Base-by-base conservation (phyloP, 2,113 vertebrate species). In the Trematomus loennbergii region DNA sequence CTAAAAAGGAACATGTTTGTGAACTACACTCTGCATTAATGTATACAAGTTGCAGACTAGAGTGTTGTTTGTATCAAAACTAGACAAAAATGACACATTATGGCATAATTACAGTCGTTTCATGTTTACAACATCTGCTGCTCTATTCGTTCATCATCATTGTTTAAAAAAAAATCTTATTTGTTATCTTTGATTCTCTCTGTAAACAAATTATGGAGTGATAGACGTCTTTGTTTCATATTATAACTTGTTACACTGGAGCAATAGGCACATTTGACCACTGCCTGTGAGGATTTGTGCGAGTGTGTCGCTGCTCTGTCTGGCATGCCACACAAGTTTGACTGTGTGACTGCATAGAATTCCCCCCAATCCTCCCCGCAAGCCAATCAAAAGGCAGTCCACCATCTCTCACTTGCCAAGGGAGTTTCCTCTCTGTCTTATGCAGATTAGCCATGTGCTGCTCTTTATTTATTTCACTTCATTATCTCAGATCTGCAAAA, bases 391-490 rank as follows among this genome's bases (percentile, higher is more conserved):
- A 96, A 91, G 92, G 92, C 95, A 95, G 97, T 95, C 96, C 90
- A 94, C 87, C 91, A 95, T 95, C 95, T 86, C 96, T 96, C 96
- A 95, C 91, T 95, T 95, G 94, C 96, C 97, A 97, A 95, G 95
- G 94, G 96, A 88, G 93, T 96, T 85, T 95, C 96, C 96, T 95
- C 96, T 96, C 96, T 95, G 96, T 95, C 95, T 97, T 96, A 98
- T 98, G 97, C 96, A 98, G 97, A 99, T 99, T 95, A 99, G 97
- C 97, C 97, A 97, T 97, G 97, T 98, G 97, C 97, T 95, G 93
- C 95, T 94, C 94, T 96, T 40, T 94, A 96, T 96, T 96, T 96
- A 93, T 96, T 96, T 92, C 81, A 90, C 88, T 89, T 93, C 86
- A 93, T 92, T 93, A 94, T 90, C 94, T 94, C 92, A 94, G 94